phyloP scores from a whole-genome alignment of 2,797 vertebrate species.

The Myripristis murdjan region DNA sequence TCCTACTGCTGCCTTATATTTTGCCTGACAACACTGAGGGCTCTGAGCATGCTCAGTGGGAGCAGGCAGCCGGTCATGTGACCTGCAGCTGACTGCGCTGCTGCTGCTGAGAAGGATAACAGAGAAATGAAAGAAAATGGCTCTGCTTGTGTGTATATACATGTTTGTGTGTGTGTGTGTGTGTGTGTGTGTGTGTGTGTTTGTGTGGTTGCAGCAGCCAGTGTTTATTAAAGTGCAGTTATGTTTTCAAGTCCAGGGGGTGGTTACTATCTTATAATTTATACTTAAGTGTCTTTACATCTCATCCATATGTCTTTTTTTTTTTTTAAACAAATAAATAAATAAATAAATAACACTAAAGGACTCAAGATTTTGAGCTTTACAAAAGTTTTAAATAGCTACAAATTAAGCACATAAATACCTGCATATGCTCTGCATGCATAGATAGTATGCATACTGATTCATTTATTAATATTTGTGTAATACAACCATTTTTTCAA shows the following conservation, averaged over 20 bases:
- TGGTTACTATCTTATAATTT: not conserved
- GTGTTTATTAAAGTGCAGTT: constrained; percentile 17
- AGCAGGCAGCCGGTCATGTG: constrained; percentile 83
- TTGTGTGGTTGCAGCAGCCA: constrained; percentile 32
- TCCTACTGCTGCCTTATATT: constrained; percentile 85
- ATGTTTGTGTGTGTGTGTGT: constrained; percentile 32
- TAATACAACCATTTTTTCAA: not conserved
- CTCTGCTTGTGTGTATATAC: constrained; percentile 40
- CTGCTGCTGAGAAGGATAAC: constrained; percentile 74
- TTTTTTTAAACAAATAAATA: too few relatives aligned
- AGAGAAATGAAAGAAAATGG: constrained; percentile 62
- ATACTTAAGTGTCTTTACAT: constrained; percentile 2
- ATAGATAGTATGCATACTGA: not conserved
- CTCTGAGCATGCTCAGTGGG: constrained; percentile 87
- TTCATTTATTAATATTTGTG: not conserved
- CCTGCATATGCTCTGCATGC: too few relatives aligned
- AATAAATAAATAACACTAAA: not conserved
- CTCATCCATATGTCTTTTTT: not conserved
- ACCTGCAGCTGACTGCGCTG: constrained; percentile 87
- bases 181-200: constrained; percentile 20
- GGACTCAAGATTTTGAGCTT: not conserved
- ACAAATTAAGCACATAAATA: too few relatives aligned
- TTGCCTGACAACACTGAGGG: constrained; percentile 89
- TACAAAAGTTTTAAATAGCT: too few relatives aligned
- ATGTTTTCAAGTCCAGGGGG: constrained; percentile 3